Base-by-base conservation (phyloP, 2,113 vertebrate species). In the Chionodraco myersi region DNA sequence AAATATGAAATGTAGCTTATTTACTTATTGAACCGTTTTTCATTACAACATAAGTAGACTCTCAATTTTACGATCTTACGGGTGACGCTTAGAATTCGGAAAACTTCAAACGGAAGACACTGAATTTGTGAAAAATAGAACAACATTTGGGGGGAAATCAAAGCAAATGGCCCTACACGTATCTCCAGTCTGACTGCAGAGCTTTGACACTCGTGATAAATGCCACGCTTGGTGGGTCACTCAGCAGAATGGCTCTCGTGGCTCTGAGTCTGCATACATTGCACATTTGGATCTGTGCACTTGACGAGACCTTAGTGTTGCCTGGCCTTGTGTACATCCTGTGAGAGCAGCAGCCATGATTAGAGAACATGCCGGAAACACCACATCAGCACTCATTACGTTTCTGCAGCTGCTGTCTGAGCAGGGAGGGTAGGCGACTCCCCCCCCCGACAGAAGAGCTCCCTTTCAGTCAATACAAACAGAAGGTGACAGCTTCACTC, bases 401-500 rank as follows among this genome's bases (percentile, higher is more conserved):
- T 51, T 41, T 41, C 51, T 52, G 79, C 66, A 65, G 80, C 78
- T 70, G 82, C 72, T 58, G 76, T 63, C 67, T 79, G 79, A 84
- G 68, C 86, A 72, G 65, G 45, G 34, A 82, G 69, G 66, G 78
- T 77, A 87, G 80, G 64, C 68, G 72, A 73, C 26, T 70, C 44
- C 52, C 41, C 21, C 21, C 23, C 16, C 30, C 30, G 2, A 51
- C 26, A 23, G 41, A 54, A 34, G 8, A 76, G 73, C 81, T 80
- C 78, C 64, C 77, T 80, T 72, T 69, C 68, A 63, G 71, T 90
- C 84, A 84, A 72, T 76, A 70, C 78, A 91, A 85, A 76, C 77
- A 74, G 49, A 78, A 73, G 82, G 86, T 71, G 84, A 89, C 84
- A 84, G 88, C 70, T 77, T 85, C 71, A 30, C 70, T 90, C 84